Percentiles rank a stretch among this genome's conserved stretches.
Evolutionary conservation across 2,888 invertebrate genomes (phyloP).

Genomic region (Habroteleia sp.): DNA sequence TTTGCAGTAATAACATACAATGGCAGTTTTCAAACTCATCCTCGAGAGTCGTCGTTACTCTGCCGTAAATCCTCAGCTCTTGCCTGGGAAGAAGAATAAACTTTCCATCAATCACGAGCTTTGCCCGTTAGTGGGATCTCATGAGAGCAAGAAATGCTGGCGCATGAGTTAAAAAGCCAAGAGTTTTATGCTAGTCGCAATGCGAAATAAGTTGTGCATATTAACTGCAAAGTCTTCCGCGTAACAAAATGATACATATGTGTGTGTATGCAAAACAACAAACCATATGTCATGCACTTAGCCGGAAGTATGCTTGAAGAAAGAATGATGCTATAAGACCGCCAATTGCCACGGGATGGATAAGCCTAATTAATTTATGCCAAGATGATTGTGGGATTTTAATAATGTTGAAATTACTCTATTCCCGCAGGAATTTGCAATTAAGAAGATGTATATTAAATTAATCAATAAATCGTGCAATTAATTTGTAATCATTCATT

Average conservation of each 20-base stretch:
- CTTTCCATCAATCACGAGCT: constrained; percentile 71
- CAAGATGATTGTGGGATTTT: too few relatives aligned
- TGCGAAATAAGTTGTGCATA: constrained; percentile 22
- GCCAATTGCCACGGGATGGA: neutral
- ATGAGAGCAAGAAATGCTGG: constrained; percentile 10
- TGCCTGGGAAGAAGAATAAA: constrained; percentile 69
- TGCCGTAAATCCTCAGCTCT: constrained; percentile 72
- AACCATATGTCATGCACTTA: constrained; percentile 30
- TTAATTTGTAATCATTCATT: too few relatives aligned
- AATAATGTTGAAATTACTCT: too few relatives aligned
- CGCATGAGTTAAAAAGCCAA: constrained; percentile 27
- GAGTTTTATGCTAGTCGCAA: constrained; percentile 14
- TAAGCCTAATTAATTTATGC: constrained; percentile 4
- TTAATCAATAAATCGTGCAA: constrained; percentile 6
- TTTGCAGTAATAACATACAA: constrained; percentile 72
- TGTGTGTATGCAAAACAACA: constrained; percentile 34
- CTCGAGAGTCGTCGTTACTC: constrained; percentile 71
- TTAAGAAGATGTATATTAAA: neutral
- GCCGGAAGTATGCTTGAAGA: constrained; percentile 3
- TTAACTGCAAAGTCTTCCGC: constrained; percentile 15
- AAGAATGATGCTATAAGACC: too few relatives aligned
- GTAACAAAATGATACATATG: constrained; percentile 11
- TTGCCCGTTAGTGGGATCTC: constrained; percentile 38
- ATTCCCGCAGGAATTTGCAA: too few relatives aligned
- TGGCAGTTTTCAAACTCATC: constrained; percentile 65